Base-by-base conservation (phyloP, 2,113 vertebrate species). In the Chitala chitala region DNA sequence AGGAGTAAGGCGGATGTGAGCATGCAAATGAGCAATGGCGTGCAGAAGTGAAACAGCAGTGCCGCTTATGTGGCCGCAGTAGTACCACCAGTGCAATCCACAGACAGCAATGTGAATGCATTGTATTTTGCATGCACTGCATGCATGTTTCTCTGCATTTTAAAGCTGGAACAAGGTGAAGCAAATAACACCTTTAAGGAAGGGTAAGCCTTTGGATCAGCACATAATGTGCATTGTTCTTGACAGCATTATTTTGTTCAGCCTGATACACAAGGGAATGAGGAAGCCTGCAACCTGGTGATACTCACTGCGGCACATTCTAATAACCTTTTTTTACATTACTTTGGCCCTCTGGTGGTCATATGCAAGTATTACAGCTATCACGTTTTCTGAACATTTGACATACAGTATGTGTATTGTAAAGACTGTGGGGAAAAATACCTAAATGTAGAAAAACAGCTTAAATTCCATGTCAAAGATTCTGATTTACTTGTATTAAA, bases 271-370 rank as follows among this genome's bases (percentile, higher is more conserved):
- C 7, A 26, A 17, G 24, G 24, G 22, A 29, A 69, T 69, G 38
- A 31, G 15, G 26, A 33, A n/a, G 17, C 4, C 3, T 10, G 20
- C 8, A 4, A 33, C 1, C 53, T 31, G 17, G 17, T 4, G 8
- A 38, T 46, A 46, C 44, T 20, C 36, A 20, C 4, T 26, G 3
- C 29, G 17, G 17, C 36, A 22, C 29, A n/a, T n/a, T 26, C 22
- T 10, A 2, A 26, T n/a, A n/a, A n/a, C 24, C 40, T 20, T 44
- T 12, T 15, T 33, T 26, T 15, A 6, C 5, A 20, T 4, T 26
- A 29, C 44, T 5, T 24, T 17, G 9, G 54, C 71, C 71, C 54
- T 55, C 71, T 72, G 24, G 38, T 72, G 71, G 38, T 26, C 12
- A 59, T 17, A 29, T 46, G 24, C 22, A 1, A 26, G 4, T 42